These are phyloP conservation scores for Eleutherodactylus coqui DNA, from an alignment of 2,797 vertebrate genomes.

Conservation along the genomic window DNA sequence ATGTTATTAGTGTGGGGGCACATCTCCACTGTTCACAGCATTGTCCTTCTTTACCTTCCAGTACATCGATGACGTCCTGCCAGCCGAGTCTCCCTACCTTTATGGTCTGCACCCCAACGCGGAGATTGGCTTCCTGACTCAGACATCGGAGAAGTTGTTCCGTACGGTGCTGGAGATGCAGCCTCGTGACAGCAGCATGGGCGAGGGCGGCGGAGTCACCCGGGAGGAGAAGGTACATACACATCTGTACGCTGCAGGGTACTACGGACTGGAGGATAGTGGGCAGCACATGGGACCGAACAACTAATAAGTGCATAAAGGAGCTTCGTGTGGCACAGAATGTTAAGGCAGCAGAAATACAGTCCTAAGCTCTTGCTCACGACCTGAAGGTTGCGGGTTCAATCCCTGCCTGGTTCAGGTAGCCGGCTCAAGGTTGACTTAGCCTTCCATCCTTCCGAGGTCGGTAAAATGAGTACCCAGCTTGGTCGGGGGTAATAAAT, in stretches of 20 bases:
- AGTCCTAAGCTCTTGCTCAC: too few species aligned
- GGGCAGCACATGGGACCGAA: too few species aligned
- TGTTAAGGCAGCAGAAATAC: too few species aligned
- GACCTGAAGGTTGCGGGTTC: too few species aligned
- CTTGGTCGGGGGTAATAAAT: too few species aligned
- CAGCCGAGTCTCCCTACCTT: conserved; percentile 88
- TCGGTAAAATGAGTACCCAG: too few species aligned
- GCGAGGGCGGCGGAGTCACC: conserved; percentile 72
- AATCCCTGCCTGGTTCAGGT: too few species aligned
- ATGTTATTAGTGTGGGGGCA: neutral
- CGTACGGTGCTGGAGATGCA: conserved; percentile 89
- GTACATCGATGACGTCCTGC: conserved; percentile 88
- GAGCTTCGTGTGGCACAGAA: too few species aligned
- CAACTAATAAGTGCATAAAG: too few species aligned
- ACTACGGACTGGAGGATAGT: too few species aligned
- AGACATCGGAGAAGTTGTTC: conserved; percentile 91
- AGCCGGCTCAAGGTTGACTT: too few species aligned
- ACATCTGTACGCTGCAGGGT: neutral
- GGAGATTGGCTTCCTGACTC: conserved; percentile 92
- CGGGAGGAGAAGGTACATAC: conserved; percentile 85
- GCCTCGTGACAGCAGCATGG: conserved; percentile 77
- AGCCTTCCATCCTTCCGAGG: too few species aligned
- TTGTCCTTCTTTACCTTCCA: conserved; percentile 67
- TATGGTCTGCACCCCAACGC: conserved; percentile 95
- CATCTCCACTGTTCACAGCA: neutral